Percentiles rank a stretch among this genome's conserved stretches.
These are phyloP conservation scores for Nemopilema nomurai DNA, from an alignment of 30 jellyfish, hydroid and myxozoan species.

Conservation along the genomic window DNA sequence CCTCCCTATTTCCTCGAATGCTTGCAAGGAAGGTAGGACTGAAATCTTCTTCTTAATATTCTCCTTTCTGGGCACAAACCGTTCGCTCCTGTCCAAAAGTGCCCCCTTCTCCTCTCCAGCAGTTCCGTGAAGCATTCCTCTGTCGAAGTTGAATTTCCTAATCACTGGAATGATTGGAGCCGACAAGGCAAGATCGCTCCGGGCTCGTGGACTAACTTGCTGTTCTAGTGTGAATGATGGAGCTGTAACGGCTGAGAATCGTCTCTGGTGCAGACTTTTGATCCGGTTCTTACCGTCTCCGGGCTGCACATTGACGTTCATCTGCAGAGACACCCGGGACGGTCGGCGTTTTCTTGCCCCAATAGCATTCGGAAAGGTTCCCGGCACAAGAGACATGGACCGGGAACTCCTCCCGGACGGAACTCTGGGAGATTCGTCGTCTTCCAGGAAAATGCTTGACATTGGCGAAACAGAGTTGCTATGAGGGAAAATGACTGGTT, in stretches of 20 bases:
- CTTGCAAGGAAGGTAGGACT: conserved; percentile 9
- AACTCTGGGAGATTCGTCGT: neutral
- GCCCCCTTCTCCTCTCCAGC: neutral
- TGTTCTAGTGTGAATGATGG: neutral
- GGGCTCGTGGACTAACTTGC: neutral
- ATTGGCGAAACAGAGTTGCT: conserved; percentile 2
- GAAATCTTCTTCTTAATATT: conserved; percentile 1
- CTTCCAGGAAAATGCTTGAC: neutral
- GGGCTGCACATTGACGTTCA: neutral
- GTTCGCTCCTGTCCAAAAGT: neutral
- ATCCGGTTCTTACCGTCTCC: neutral
- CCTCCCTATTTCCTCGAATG: conserved; percentile 10
- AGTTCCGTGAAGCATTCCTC: too few species aligned
- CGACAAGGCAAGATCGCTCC: neutral
- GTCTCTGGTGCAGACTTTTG: conserved; percentile 9
- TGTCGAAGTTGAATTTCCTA: neutral
- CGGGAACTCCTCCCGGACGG: conserved; percentile 28
- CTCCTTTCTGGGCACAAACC: neutral
- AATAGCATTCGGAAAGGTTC: neutral
- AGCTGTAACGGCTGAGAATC: conserved; percentile 13
- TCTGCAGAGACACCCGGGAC: neutral
- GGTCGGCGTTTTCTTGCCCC: conserved; percentile 13
- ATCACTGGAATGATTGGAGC: neutral
- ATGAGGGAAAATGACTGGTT: conserved; percentile 2
- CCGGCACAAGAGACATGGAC: conserved; percentile 45